Percentiles rank a stretch among this genome's conserved stretches.
Evolutionary conservation across 2,888 invertebrate species (phyloP).

Genomic region (Nomada fucata): DNA sequence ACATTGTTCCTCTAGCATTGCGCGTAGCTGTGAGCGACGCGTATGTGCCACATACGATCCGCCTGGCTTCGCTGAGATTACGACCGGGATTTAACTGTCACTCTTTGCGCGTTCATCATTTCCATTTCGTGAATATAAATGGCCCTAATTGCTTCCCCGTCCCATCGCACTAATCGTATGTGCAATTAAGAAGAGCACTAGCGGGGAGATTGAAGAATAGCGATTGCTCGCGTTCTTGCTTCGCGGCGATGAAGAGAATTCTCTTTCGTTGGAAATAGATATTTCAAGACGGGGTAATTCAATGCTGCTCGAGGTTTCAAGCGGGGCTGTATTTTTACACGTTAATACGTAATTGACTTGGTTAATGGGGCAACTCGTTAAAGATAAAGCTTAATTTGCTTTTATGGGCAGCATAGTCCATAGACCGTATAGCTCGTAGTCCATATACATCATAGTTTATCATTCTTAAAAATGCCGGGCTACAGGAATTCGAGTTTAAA

Average conservation of each 20-base stretch:
- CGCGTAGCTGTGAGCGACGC: slow-evolving; percentile 36
- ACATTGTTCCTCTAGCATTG: slow-evolving; percentile 73
- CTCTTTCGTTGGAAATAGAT: not conserved
- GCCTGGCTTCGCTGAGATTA: slow-evolving; percentile 31
- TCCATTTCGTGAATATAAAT: slow-evolving; percentile 37
- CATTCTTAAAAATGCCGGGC: too few species aligned
- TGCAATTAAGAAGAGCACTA: slow-evolving; percentile 14
- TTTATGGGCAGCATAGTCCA: too few species aligned
- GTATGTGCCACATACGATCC: slow-evolving; percentile 51
- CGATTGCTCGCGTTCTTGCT: slow-evolving; percentile 3
- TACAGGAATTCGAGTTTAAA: too few species aligned
- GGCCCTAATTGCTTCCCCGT: slow-evolving; percentile 12
- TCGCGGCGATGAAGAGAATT: not conserved
- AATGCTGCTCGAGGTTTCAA: too few species aligned
- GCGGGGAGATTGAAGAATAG: slow-evolving; percentile 4
- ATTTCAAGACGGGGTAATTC: not conserved
- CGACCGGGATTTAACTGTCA: slow-evolving; percentile 52
- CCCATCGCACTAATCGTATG: not conserved
- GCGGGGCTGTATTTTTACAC: too few species aligned
- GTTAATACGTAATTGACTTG: too few species aligned
- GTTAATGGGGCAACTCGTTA: too few species aligned
- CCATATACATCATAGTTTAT: too few species aligned
- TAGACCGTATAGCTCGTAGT: too few species aligned
- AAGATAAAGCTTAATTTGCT: too few species aligned
- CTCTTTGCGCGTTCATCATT: slow-evolving; percentile 28